Evolutionary conservation across 1,140 invertebrate species (phyloP).

Genomic region (Chymomyza costata): DNA sequence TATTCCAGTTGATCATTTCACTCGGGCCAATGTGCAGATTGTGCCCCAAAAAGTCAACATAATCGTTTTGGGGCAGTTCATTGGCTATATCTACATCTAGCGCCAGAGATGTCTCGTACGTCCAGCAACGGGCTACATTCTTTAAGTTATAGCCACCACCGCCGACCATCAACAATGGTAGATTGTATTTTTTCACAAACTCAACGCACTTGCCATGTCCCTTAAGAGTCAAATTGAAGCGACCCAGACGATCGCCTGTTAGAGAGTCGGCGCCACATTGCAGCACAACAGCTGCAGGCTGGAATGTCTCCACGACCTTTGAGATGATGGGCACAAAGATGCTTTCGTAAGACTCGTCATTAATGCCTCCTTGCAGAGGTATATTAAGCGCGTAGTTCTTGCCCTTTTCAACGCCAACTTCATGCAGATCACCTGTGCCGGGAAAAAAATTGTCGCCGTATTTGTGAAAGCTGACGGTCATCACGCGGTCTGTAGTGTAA

Average conservation of each 20-base stretch:
- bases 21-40: slow-evolving; percentile 98
- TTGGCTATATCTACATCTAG: slow-evolving; percentile 96
- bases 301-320: slow-evolving; percentile 97
- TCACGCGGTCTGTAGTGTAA: slow-evolving; percentile 91
- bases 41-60: slow-evolving; percentile 99
- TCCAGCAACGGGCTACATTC: slow-evolving; percentile 98
- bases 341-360: slow-evolving; percentile 96
- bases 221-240: slow-evolving; percentile 97
- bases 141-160: slow-evolving; percentile 97
- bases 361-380: slow-evolving; percentile 97
- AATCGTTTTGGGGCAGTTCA: slow-evolving; percentile 98
- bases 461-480: slow-evolving; percentile 94
- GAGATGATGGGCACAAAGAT: slow-evolving; percentile 98
- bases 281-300: slow-evolving; percentile 93
- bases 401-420: slow-evolving; percentile 98
- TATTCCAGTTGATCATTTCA: slow-evolving; percentile 99
- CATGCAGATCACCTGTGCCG: slow-evolving; percentile 90
- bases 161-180: slow-evolving; percentile 95
- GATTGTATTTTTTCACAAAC: slow-evolving; percentile 95
- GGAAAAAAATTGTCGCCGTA: slow-evolving; percentile 95
- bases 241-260: slow-evolving; percentile 95
- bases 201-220: slow-evolving; percentile 98
- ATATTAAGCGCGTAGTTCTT: slow-evolving; percentile 99
- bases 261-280: slow-evolving; percentile 99
- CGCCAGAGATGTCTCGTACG: slow-evolving; percentile 97